Evolutionary conservation across 2,113 vertebrate species (phyloP), one percentile per base, ranked within the genome.

Genomic region (Anser cygnoides): DNA sequence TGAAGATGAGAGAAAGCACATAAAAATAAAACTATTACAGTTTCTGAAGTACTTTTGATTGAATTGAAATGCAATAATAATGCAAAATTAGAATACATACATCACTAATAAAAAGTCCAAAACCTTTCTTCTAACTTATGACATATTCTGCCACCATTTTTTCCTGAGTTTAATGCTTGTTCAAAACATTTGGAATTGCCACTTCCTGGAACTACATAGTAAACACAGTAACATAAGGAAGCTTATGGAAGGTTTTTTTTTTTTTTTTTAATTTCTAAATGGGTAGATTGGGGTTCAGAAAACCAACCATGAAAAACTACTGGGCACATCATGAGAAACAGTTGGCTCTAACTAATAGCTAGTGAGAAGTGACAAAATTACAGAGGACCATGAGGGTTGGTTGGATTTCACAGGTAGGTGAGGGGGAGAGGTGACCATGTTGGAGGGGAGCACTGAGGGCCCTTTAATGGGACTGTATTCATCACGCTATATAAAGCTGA

Each of bases 351-450:
- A 54, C 28, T 8, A 76, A 28, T 46, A 84, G 67, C 46, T 22
- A 25, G 67, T 0, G 1, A 73, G 72, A 73, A 52, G 49, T 49
- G 58, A 41, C 79, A 33, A 19, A 86, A 92, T 62, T 62, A 57
- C 20, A 73, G 9, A 59, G 16, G 6, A 35, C 1, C 20, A 16
- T 5, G 15, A 80, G 25, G 54, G 9, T 16, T 68, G 37, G 18
- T 10, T 71, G 57, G 18, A 28, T 75, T 41, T 54, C 77, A 59
- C 1, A 4, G 26, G 15, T 15, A 49, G 41, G 35, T 29, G 13
- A 68, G 8, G 5, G 13, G 41, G 28, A 84, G 66, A 66, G 74
- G 43, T n/a, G 37, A 74, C 2, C 29, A 49, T 0, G 0, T 19
- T 2, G 8, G 37, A 87, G 41, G 19, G 26, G 6, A 91, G 7